A percentile compares a stretch with the other conserved stretches of the same genome.
These are phyloP conservation scores for Rhamphomyia laevipes DNA, from an alignment of 2,888 invertebrate genomes.

Conservation along the genomic window DNA sequence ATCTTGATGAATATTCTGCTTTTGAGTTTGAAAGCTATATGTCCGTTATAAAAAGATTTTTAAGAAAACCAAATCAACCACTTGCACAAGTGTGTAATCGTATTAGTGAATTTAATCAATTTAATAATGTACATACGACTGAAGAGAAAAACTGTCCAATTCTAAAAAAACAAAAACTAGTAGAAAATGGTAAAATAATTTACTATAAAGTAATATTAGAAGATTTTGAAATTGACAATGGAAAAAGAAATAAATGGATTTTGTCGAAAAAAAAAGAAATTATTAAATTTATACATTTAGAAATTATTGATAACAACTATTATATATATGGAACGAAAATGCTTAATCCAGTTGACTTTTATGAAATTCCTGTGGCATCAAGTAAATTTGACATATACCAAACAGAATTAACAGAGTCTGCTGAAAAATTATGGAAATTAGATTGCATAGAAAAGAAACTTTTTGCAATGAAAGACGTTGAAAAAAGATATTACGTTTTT, in stretches of 20 bases:
- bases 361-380: background rate
- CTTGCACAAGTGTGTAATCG: conserved; percentile 16
- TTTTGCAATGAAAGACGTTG: conserved; percentile 1
- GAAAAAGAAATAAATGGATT: background rate
- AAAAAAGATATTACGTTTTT: background rate
- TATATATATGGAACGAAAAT: background rate
- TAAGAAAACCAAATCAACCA: conserved; percentile 9
- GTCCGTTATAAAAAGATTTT: too few species aligned
- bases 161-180: too few species aligned
- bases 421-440: background rate
- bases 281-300: background rate
- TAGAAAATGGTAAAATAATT: too few species aligned
- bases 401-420: background rate
- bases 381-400: background rate
- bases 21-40: conserved; percentile 17
- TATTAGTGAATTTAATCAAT: conserved; percentile 5
- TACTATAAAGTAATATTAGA: background rate
- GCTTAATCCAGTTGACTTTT: background rate
- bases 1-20: conserved; percentile 17
- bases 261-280: background rate
- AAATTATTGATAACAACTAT: background rate
- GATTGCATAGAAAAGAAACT: conserved; percentile 1
- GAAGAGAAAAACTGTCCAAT: background rate
- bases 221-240: background rate
- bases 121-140: background rate